Conservation (phyloP, 1,140 invertebrate genomes). For the Sitobion miscanthi region DNA sequence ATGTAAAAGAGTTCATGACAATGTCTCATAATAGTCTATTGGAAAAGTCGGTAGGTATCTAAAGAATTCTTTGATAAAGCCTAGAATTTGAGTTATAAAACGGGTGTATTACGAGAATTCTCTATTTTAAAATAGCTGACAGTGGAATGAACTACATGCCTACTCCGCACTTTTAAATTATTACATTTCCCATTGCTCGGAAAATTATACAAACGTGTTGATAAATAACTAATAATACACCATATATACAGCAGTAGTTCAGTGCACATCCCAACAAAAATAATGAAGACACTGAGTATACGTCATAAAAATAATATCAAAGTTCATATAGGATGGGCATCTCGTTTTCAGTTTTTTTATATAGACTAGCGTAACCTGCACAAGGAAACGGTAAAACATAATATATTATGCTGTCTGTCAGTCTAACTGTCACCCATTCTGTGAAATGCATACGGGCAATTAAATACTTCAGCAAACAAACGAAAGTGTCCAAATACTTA, state of each 20-base stretch:
- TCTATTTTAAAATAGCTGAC: background rate
- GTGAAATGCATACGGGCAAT: background rate
- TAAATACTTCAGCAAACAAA: background rate
- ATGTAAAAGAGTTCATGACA: background rate
- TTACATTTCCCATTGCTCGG: background rate
- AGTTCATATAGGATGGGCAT: background rate
- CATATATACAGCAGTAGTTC: background rate
- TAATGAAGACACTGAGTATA: background rate
- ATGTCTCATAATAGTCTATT: background rate
- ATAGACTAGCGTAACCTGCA: background rate
- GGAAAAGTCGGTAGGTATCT: background rate
- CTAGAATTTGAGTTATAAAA: background rate
- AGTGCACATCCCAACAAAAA: background rate
- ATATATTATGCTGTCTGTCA: background rate
- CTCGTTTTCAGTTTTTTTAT: background rate
- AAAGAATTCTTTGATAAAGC: background rate
- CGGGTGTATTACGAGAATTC: background rate
- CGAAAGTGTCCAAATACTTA: background rate
- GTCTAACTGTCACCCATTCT: background rate
- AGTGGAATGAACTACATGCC: background rate
- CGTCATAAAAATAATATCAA: background rate
- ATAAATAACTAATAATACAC: background rate
- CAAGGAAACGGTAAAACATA: background rate
- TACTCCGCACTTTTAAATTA: background rate
- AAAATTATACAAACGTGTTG: slow-evolving; percentile 2